Evolutionary conservation across 2,797 vertebrate genomes (phyloP), one percentile per base, ranked within the genome.

Genomic region (Tenualosa ilisha): DNA sequence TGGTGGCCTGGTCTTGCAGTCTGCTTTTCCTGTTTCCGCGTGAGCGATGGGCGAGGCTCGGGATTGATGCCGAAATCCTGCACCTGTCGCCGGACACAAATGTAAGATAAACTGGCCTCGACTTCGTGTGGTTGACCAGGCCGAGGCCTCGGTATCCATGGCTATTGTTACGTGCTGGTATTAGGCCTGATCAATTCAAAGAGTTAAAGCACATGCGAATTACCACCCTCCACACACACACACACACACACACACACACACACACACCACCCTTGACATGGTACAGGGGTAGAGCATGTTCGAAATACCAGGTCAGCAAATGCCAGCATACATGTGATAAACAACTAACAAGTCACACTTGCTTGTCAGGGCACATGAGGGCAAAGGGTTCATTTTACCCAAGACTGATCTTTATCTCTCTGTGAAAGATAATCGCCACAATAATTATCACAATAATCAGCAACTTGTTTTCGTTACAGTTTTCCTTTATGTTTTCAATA

Each of bases 71-170:
- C 84, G 88, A 93, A 93, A 90, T 90, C 91, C 91, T 89, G 92
- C 94, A 95, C 92, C 94, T 95, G 94, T 94, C 93, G 84, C 43
- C 59, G 63, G 84, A 90, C 90, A 91, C 91, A 88, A 68, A 89
- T 91, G 86, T 88, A 90, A 91, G 87, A 89, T 90, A 89, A 89
- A 89, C 86, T 89, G 22, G 89, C 89, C 86, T 85, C 84, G 84
- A 88, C 86, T 88, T 83, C 68, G 84, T 89, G 85, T 63, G 87
- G 83, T 89, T 24, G 22, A 87, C 87, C 87, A 87, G 26, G 65
- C 82, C 17, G 17, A 61, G 86, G 17, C 83, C 84, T 61, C 83
- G 89, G 91, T 93, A 90, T 89, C 89, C 88, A 88, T 91, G 81
- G 89, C 88, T 86, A 88, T 93, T 92, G 88, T 92, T 91, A 91